Conservation (phyloP, 2,113 vertebrate genomes). For the Crotalus viridis region DNA sequence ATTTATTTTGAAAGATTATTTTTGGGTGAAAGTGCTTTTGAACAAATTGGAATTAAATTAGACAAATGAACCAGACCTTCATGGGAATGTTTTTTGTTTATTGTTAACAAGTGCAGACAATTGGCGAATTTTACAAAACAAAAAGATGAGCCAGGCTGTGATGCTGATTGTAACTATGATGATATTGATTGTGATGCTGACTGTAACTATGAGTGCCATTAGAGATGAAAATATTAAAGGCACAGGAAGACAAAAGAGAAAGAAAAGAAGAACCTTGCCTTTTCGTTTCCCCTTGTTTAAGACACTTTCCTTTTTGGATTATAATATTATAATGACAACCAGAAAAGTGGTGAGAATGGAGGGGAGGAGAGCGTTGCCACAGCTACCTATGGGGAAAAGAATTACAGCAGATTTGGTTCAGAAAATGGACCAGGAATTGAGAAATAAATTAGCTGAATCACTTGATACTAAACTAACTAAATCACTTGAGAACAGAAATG, state of each 20-base stretch:
- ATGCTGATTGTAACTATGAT: not conserved
- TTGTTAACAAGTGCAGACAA: not conserved
- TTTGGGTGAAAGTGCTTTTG: not conserved
- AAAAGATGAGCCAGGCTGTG: not conserved
- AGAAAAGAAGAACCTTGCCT: not conserved
- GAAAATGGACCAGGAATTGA: not conserved
- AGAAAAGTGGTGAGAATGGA: not conserved
- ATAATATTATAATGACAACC: not conserved
- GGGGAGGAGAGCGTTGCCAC: not conserved
- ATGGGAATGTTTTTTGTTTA: not conserved
- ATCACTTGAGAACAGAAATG: not conserved
- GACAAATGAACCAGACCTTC: not conserved
- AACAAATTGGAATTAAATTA: not conserved
- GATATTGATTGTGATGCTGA: not conserved
- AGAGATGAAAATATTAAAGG: not conserved
- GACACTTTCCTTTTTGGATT: not conserved
- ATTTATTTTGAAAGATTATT: not conserved
- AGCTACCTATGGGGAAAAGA: not conserved
- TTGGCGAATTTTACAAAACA: not conserved
- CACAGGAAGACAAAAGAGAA: not conserved
- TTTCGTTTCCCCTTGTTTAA: not conserved
- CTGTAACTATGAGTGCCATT: not conserved
- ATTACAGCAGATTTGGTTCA: not conserved
- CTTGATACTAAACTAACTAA: not conserved
- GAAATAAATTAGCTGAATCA: not conserved